Evolutionary conservation across 2,113 vertebrate genomes (phyloP), one percentile per base, ranked within the genome.

Genomic region (Rhea americana): DNA sequence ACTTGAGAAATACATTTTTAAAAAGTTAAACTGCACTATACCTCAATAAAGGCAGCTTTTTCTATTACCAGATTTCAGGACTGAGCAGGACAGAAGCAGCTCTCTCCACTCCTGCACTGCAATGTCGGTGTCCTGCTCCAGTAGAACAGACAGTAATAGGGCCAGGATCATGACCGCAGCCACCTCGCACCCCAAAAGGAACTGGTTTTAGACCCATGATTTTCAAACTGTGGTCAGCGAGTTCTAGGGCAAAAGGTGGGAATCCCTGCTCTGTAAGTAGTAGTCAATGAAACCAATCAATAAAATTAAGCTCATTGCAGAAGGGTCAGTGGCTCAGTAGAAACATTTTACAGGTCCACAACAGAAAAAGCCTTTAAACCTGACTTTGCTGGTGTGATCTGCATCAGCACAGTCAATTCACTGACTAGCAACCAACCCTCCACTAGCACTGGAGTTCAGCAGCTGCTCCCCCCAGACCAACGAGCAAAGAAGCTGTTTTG

Each of bases 151-250:
- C 15, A n/a, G 43, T 4, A 32, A 12, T 2, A 5, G 47, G 12
- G 43, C 37, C 37, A 16, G 21, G 1, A 3, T 11, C 37, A 26
- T 0, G 0, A 5, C 2, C 9, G 14, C 3, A 16, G 22, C 50
- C 30, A n/a, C 45, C 53, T 53, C 68, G 5, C 43, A n/a, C 28
- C 15, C 58, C 43, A 11, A 84, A 50, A 55, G 30, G 39, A 39
- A 26, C 0, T 71, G 50, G 39, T 26, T 76, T 35, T 1, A 16
- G 19, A 85, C 6, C 53, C 43, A 1, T 3, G 25, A 41, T 55
- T 56, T 20, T 16, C 56, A 35, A 3, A 0, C 45, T 8, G 17
- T 2, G 4, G 15, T 8, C 56, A 72, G 74, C 28, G 45, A 45
- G 55, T 15, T 45, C 7, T 21, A 43, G 13, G 66, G 47, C 61